These are phyloP conservation scores for Sorex fumeus DNA, from an alignment of 2,113 vertebrate species.

Conservation along the genomic window DNA sequence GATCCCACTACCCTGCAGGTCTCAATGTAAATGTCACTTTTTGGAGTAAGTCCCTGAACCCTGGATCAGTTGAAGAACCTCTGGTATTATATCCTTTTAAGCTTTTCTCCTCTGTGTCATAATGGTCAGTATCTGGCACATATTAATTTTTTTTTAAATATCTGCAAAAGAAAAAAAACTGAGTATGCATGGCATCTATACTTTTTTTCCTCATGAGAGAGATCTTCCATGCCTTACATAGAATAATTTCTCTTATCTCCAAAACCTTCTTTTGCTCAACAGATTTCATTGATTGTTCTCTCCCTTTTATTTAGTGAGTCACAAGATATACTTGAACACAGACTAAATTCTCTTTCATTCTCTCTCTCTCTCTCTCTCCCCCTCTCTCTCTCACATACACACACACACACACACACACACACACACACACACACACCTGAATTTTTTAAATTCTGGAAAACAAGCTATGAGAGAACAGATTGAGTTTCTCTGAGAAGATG, in stretches of 20 bases:
- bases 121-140: not conserved
- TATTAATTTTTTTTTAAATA: constrained; percentile 9
- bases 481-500: not conserved
- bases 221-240: not conserved
- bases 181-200: not conserved
- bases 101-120: not conserved
- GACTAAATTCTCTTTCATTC: too few relatives aligned
- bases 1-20: not conserved
- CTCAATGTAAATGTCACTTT: not conserved
- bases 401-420: too few relatives aligned
- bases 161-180: not conserved
- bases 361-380: too few relatives aligned
- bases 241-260: not conserved
- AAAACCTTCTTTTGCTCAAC: not conserved
- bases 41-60: not conserved
- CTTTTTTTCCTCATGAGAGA: not conserved
- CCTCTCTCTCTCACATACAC: too few relatives aligned
- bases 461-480: not conserved
- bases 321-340: not conserved
- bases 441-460: not conserved
- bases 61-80: not conserved
- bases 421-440: not conserved
- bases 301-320: not conserved
- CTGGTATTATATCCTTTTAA: not conserved
- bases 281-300: not conserved